These are phyloP conservation scores for Notocelia uddmanniana DNA, from an alignment of 2,888 invertebrate genomes.

Conservation along the genomic window DNA sequence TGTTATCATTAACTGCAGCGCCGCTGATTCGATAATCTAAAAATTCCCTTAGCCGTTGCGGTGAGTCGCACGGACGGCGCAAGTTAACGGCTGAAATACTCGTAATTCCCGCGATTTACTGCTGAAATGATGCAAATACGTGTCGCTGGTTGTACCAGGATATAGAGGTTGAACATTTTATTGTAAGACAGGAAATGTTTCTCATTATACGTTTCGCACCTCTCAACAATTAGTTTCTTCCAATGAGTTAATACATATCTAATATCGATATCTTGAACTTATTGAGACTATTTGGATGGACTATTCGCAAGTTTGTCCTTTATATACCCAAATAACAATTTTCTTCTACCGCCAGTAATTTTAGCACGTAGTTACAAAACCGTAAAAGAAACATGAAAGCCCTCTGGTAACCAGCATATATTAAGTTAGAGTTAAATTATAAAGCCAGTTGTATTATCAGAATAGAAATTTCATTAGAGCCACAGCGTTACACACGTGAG, in stretches of 20 bases:
- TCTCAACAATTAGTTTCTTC: too few species aligned
- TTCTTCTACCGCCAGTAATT: too few species aligned
- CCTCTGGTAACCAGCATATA: too few species aligned
- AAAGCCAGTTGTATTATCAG: background rate
- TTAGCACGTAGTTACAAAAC: background rate
- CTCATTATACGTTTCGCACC: too few species aligned
- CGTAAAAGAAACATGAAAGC: background rate
- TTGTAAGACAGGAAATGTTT: too few species aligned
- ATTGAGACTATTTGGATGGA: too few species aligned
- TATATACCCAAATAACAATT: too few species aligned
- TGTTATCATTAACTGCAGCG: conserved; percentile 45
- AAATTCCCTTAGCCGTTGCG: conserved; percentile 57
- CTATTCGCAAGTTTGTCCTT: too few species aligned
- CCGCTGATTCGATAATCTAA: conserved; percentile 50
- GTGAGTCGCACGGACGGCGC: conserved; percentile 50
- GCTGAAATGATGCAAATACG: background rate
- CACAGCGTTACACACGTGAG: too few species aligned
- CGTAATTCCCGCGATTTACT: background rate
- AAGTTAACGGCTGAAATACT: conserved; percentile 19
- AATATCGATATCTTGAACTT: too few species aligned
- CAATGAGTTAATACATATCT: too few species aligned
- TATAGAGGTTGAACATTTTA: background rate
- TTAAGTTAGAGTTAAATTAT: background rate
- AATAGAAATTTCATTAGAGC: too few species aligned
- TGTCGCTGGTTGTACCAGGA: background rate